Evolutionary conservation across 2,797 vertebrate species (phyloP).

Genomic region (Melanotaenia boesemani): DNA sequence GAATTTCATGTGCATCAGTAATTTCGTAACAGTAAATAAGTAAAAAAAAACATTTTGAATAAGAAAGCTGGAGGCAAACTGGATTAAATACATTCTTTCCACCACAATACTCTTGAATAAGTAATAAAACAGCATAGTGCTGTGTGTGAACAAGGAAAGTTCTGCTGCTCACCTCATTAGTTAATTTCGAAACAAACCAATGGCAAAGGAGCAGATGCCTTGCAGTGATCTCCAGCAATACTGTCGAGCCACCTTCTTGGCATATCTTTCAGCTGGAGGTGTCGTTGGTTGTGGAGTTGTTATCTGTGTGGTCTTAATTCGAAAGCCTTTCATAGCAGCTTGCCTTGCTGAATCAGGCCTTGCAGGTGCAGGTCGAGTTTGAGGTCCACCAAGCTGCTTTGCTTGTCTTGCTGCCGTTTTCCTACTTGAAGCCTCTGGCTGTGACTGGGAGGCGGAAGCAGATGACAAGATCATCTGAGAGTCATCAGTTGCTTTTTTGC

Average conservation of each 20-base stretch:
- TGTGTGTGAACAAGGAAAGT: neutral
- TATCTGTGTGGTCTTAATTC: slow-evolving; percentile 37
- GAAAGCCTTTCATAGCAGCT: neutral
- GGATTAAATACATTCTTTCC: slow-evolving; percentile 2
- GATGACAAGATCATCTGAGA: slow-evolving; percentile 81
- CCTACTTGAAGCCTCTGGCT: slow-evolving; percentile 6
- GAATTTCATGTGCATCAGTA: slow-evolving; percentile 4
- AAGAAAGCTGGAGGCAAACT: slow-evolving; percentile 12
- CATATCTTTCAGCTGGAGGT: slow-evolving; percentile 59
- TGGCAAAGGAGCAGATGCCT: slow-evolving; percentile 82
- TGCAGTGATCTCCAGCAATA: slow-evolving; percentile 89
- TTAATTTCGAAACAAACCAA: slow-evolving; percentile 84
- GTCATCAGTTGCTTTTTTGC: slow-evolving; percentile 79
- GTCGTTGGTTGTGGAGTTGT: slow-evolving; percentile 30
- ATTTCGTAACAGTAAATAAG: slow-evolving; percentile 3
- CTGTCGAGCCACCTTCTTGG: slow-evolving; percentile 79
- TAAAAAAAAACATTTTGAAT: neutral
- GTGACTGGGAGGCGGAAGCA: slow-evolving; percentile 51
- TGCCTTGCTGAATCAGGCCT: slow-evolving; percentile 1
- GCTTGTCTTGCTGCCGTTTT: neutral
- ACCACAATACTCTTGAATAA: neutral
- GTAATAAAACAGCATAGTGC: slow-evolving; percentile 19
- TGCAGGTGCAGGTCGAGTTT: slow-evolving; percentile 11
- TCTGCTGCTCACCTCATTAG: slow-evolving; percentile 59
- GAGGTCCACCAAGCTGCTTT: slow-evolving; percentile 13